Evolutionary conservation across 2,113 vertebrate genomes (phyloP), one percentile per base, ranked within the genome.

Genomic region (Nesogale talazaci): DNA sequence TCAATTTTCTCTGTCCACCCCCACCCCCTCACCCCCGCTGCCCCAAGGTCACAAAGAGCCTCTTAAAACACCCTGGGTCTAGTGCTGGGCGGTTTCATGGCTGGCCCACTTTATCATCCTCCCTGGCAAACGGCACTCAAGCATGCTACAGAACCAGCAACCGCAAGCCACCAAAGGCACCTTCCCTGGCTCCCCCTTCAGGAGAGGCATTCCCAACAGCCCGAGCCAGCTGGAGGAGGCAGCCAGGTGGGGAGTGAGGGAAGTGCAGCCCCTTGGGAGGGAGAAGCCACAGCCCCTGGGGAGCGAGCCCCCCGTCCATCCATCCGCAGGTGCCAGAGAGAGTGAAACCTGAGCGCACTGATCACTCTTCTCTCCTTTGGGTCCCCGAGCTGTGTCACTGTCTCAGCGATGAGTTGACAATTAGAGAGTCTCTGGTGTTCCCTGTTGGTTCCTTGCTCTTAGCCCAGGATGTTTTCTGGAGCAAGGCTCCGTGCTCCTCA

Each of bases 401-500:
- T 78, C 56, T 90, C 2, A 65, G 31, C 79, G 82, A 27, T 40
- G 46, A 74, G 75, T 4, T 70, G 3, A 89, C 95, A 91, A 80
- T 84, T 46, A 86, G 36, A 40, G 67, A 80, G 94, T 20, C 3
- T 61, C 22, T 27, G 59, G 15, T 91, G 79, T 86, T 69, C 74
- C 59, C 61, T 46, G 59, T 69, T 87, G 20, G 80, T 87, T 89
- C 23, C 56, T 22, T 89, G 52, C 17, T 27, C 25, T 81, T 79
- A 84, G 56, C 36, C 52, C 40, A 67, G 22, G 42, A 87, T 77
- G n/a, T 57, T 93, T 92, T 90, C 84, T 84, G 16, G 77, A 65
- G 23, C 22, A 61, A 61, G 17, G 59, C 20, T 61, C 22, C 7
- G 7, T 22, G 23, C 59, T 22, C 59, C 17, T 22, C 59, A 11